phyloP scores from a whole-genome alignment of 2,888 invertebrate genomes.

The Drosophila diplacantha region DNA sequence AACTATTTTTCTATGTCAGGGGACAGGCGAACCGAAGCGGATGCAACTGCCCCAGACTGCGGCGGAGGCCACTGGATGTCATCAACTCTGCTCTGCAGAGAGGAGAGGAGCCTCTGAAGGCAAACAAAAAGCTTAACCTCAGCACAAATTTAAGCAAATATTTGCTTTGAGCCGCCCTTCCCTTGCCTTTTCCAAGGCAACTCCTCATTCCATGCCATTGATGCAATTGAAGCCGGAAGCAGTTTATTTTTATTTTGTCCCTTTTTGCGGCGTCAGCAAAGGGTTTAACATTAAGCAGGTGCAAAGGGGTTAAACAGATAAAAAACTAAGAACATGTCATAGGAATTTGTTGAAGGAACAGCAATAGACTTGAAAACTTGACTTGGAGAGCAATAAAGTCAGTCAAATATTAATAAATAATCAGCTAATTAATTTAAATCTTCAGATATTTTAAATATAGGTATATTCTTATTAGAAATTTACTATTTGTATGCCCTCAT shows the following conservation, averaged over 20 bases:
- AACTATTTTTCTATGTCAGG: slow-evolving; percentile 70
- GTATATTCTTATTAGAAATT: no score
- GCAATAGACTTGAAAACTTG: not conserved
- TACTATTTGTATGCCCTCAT: not conserved
- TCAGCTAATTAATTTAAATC: not conserved
- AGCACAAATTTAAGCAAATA: slow-evolving; percentile 77
- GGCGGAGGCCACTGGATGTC: slow-evolving; percentile 60
- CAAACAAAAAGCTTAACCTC: slow-evolving; percentile 76
- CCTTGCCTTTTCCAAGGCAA: slow-evolving; percentile 8
- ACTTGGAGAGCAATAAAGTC: no score
- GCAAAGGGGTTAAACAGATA: slow-evolving; percentile 30
- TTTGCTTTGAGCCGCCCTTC: slow-evolving; percentile 63
- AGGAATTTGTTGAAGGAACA: no score
- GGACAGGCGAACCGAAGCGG: slow-evolving; percentile 20
- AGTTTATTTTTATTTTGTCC: slow-evolving; percentile 34
- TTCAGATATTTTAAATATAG: not conserved
- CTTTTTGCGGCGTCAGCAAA: slow-evolving; percentile 64
- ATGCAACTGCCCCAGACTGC: slow-evolving; percentile 36
- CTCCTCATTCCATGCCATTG: slow-evolving; percentile 41
- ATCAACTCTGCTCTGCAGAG: slow-evolving; percentile 44
- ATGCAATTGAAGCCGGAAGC: slow-evolving; percentile 70
- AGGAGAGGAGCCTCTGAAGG: slow-evolving; percentile 42
- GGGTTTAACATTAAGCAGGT: slow-evolving; percentile 56
- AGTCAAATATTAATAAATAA: no score
- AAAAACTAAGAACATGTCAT: not conserved